Percentiles rank a stretch among this genome's conserved stretches.
These are phyloP conservation scores for Coturnix japonica DNA, from an alignment of 2,113 vertebrate genomes.

Conservation along the genomic window DNA sequence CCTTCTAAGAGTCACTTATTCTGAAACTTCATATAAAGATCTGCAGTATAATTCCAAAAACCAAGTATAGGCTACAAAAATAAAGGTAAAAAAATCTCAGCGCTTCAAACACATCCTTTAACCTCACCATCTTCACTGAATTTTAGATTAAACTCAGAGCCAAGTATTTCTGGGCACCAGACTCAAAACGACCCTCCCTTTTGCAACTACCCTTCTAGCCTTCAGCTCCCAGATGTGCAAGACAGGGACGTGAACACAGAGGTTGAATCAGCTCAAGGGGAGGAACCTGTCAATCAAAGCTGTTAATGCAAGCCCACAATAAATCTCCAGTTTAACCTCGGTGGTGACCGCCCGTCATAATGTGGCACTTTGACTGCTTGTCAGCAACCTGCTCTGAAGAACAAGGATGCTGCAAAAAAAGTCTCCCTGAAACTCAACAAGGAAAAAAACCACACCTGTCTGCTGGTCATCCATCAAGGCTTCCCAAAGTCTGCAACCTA, in stretches of 20 bases:
- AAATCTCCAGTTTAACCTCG: slow-evolving; percentile 3
- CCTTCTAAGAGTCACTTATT: not conserved
- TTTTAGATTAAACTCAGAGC: slow-evolving; percentile 3
- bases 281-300: slow-evolving; percentile 35
- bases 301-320: slow-evolving; percentile 15
- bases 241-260: not conserved
- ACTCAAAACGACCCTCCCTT: not conserved
- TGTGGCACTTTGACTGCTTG: not conserved
- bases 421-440: not conserved
- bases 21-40: not conserved
- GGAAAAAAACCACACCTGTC: slow-evolving; percentile 2
- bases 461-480: not conserved
- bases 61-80: not conserved
- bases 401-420: not conserved
- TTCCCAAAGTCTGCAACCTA: not conserved
- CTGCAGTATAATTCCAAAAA: not conserved
- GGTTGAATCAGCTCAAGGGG: not conserved
- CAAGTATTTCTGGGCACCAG: slow-evolving; percentile 24
- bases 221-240: not conserved
- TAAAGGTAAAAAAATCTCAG: not conserved
- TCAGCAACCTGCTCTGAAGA: slow-evolving; percentile 1
- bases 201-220: not conserved
- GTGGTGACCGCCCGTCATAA: slow-evolving; percentile 7
- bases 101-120: slow-evolving; percentile 1
- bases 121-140: not conserved